Percentiles rank a stretch among this genome's conserved stretches.
phyloP scores from a whole-genome alignment of 2,888 invertebrate species.

The Drosophila buzzatii region DNA sequence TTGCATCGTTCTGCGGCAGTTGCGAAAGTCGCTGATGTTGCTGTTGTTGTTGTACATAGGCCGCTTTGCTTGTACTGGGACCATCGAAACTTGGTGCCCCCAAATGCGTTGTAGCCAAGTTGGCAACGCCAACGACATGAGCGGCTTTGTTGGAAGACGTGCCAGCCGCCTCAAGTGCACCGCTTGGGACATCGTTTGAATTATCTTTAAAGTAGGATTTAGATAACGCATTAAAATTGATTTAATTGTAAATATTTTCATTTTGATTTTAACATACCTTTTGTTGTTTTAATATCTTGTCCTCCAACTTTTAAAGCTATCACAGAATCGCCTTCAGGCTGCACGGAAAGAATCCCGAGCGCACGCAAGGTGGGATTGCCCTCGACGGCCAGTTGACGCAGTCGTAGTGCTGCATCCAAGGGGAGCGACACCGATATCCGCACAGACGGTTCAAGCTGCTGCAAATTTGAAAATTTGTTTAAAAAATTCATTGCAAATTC shows the following conservation, averaged over 20 bases:
- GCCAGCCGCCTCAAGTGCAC: constrained; percentile 78
- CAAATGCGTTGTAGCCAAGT: constrained; percentile 68
- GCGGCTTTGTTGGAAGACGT: constrained; percentile 70
- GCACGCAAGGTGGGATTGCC: constrained; percentile 95
- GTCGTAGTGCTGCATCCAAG: constrained; percentile 95
- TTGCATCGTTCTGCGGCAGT: constrained; percentile 71
- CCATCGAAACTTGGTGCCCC: constrained; percentile 65
- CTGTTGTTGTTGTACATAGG: constrained; percentile 70
- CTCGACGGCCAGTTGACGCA: constrained; percentile 96
- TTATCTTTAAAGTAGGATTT: constrained; percentile 62
- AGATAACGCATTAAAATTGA: neutral
- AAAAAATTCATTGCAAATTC: constrained; percentile 30
- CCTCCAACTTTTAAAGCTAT: constrained; percentile 89
- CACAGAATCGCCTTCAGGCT: constrained; percentile 95
- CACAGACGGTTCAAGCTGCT: constrained; percentile 94
- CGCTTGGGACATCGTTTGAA: constrained; percentile 66
- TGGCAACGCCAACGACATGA: constrained; percentile 40
- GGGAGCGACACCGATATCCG: constrained; percentile 99
- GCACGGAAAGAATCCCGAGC: constrained; percentile 97
- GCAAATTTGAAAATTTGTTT: constrained; percentile 30
- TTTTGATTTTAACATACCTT: constrained; percentile 57
- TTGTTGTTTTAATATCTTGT: constrained; percentile 88
- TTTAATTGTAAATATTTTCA: neutral
- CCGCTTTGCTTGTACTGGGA: constrained; percentile 75
- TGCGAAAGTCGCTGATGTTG: constrained; percentile 66